phyloP scores from a whole-genome alignment of 2,113 vertebrate species.

The Pseudonaja textilis region DNA sequence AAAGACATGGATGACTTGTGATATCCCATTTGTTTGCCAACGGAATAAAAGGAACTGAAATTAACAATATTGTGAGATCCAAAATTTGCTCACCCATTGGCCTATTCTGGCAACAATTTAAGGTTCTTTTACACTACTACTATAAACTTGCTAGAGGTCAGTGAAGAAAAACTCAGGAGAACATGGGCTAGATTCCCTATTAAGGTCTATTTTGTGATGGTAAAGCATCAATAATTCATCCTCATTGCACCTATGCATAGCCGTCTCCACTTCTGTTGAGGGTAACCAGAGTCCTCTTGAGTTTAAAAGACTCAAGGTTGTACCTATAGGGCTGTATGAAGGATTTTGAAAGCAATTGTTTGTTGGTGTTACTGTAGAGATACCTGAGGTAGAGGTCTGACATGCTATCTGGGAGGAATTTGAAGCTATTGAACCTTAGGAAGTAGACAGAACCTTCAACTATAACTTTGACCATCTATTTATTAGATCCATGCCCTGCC shows the following conservation, averaged over 20 bases:
- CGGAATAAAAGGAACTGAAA: neutral
- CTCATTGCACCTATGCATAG: neutral
- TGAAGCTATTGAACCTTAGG: neutral
- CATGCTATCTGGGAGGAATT: neutral
- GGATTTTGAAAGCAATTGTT: neutral
- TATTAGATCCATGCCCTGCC: neutral
- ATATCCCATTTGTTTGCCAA: neutral
- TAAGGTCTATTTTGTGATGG: neutral
- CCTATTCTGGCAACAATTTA: neutral
- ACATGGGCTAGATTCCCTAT: neutral
- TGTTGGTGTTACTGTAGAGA: neutral
- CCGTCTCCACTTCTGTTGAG: neutral
- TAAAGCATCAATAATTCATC: neutral
- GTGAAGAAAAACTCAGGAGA: neutral
- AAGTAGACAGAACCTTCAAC: neutral
- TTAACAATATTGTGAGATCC: neutral
- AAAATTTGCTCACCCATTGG: neutral
- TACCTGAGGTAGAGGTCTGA: neutral
- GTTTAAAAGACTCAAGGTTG: neutral
- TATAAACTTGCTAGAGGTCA: neutral
- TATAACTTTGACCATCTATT: neutral
- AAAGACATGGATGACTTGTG: neutral
- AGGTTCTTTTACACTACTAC: neutral
- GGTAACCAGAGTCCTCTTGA: neutral
- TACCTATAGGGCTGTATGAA: neutral